Conservation (phyloP, 2,797 vertebrate genomes). For the Sebastes variabilis region DNA sequence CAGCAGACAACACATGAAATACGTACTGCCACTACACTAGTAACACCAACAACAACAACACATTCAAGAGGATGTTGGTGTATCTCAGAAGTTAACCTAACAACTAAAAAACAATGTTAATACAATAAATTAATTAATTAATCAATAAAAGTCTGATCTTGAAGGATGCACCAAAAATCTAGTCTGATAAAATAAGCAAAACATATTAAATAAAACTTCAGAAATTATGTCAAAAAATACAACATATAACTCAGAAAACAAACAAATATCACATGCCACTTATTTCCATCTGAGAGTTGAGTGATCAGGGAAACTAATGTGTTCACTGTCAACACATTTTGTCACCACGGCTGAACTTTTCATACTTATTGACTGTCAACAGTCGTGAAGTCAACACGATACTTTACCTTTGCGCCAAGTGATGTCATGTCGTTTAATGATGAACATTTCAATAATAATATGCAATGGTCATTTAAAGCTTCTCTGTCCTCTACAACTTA, state of each 20-base stretch:
- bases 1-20: neutral
- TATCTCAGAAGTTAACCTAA: neutral
- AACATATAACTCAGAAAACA: neutral
- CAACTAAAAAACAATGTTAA: too few species aligned
- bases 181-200: neutral
- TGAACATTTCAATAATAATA: neutral
- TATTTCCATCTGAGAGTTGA: neutral
- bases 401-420: neutral
- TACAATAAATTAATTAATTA: neutral
- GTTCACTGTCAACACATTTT: conserved; percentile 12
- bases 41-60: neutral
- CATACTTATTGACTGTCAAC: conserved; percentile 31
- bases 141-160: neutral
- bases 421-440: neutral
- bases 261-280: neutral
- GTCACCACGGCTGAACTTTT: conserved; percentile 7
- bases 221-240: neutral
- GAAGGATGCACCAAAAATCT: neutral
- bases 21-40: neutral
- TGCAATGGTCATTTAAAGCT: too few species aligned
- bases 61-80: neutral
- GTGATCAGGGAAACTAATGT: neutral
- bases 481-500: too few species aligned
- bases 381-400: conserved; percentile 1
- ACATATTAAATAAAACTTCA: neutral